phyloP scores from a whole-genome alignment of 2,888 invertebrate genomes.

The Gibbula magus region DNA sequence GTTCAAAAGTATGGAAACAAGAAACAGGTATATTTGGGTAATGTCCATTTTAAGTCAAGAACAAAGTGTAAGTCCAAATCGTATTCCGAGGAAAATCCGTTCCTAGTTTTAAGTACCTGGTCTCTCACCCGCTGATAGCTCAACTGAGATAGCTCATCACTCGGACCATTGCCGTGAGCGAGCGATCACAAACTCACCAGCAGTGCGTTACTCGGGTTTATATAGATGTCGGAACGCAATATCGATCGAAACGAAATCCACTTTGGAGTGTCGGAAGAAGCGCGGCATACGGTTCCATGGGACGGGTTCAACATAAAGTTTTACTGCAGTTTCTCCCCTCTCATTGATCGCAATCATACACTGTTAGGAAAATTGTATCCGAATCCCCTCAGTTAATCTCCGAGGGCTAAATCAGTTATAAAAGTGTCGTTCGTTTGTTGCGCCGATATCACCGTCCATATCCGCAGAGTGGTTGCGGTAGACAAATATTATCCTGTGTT shows the following conservation, averaged over 20 bases:
- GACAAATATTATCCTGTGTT: slow-evolving; percentile 11
- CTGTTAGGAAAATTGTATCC: neutral
- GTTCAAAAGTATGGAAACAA: neutral
- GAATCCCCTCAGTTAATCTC: neutral
- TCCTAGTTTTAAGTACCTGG: neutral
- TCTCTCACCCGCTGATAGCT: slow-evolving; percentile 5
- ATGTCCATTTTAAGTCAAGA: neutral
- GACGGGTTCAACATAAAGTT: neutral
- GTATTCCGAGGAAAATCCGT: slow-evolving; percentile 1
- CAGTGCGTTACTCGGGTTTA: neutral
- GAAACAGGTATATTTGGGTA: neutral
- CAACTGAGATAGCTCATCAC: slow-evolving; percentile 1
- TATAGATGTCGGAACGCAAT: neutral
- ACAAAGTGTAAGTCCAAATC: neutral
- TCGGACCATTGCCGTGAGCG: slow-evolving; percentile 8
- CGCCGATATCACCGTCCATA: neutral
- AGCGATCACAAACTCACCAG: neutral
- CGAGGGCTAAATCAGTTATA: neutral
- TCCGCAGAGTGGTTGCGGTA: neutral
- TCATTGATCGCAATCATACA: neutral
- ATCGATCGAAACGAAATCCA: slow-evolving; percentile 10
- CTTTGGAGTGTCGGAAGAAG: neutral
- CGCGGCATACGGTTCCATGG: neutral
- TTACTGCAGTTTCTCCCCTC: neutral
- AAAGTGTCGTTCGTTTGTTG: neutral